Base-by-base conservation (phyloP, 2,888 invertebrate genomes). In the Zaprionus lineosus region DNA sequence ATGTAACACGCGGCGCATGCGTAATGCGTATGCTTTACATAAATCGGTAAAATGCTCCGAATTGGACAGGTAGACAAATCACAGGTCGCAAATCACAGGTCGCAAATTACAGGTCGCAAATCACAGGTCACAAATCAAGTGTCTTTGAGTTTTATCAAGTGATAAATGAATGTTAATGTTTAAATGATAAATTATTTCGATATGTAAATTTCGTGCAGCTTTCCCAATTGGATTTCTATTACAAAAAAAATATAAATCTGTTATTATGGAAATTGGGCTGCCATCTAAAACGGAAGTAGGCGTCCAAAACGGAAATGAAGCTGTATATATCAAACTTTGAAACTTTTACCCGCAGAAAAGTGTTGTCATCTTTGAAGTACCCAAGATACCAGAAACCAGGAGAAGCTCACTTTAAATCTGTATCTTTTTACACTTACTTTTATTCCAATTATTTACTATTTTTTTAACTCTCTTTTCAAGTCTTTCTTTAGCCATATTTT, bases 1-100 rank as follows among this genome's bases (percentile, higher is more conserved):
- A 31, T 66, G 64, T 55, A 68, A 68, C 50, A 61, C 41, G 28
- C 31, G 31, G 61, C 57, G 69, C 57, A 69, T 69, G 57, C 57
- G 43, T 53, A 67, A 67, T 63, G 9, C 34, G 2, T 15, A 8
- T 16, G 14, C 18, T 29, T 61, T 51, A 43, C 40, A 53, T 28
- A 37, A 50, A 39, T n/a, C n/a, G n/a, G n/a, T n/a, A n/a, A n/a
- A n/a, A n/a, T n/a, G 21, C 18, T 2, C 28, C 21, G 34, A 59
- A 52, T 47, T 55, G 33, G 28, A 9, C n/a, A 34, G 3, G 24
- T 64, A 26, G 11, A 11, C 6, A 37, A 59, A 28, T 18, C 9
- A 39, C 5, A 26, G 33, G 33, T 26, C 16, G 26, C 36, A 31
- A 43, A 51, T 56, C 19, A 36, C 28, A 5, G 18, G 14, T 24